phyloP scores from a whole-genome alignment of 2,797 vertebrate genomes.

The Gymnocypris eckloni region DNA sequence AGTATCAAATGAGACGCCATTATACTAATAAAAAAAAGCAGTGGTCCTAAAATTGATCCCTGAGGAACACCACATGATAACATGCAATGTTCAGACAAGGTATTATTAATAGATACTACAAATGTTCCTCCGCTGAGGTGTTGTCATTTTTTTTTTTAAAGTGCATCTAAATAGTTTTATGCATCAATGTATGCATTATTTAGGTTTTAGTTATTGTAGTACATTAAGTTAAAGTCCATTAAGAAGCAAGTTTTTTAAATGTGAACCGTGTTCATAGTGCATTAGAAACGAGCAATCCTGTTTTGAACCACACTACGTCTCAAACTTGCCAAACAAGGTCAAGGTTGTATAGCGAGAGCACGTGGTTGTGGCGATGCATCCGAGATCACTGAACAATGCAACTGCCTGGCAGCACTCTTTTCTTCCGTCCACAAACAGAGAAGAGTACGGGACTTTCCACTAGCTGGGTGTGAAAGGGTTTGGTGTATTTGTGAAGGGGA shows the following conservation, averaged over 20 bases:
- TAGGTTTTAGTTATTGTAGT: background rate
- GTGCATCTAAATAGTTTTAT: no score
- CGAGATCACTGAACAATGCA: slow-evolving; percentile 32
- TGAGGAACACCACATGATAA: no score
- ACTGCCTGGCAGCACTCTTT: slow-evolving; percentile 30
- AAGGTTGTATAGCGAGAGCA: slow-evolving; percentile 25
- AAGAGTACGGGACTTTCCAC: slow-evolving; percentile 44
- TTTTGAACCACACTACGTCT: background rate
- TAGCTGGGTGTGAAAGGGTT: slow-evolving; percentile 35
- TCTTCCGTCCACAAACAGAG: background rate
- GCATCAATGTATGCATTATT: background rate
- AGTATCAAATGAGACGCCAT: background rate
- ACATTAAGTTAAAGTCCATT: background rate
- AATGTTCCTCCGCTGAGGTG: no score
- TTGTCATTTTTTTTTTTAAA: no score
- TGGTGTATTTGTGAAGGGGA: slow-evolving; percentile 46
- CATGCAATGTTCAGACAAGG: no score
- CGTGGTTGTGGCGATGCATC: background rate
- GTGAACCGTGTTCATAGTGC: background rate
- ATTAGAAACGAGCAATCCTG: background rate
- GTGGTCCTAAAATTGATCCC: no score
- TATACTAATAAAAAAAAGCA: no score
- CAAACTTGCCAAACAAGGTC: slow-evolving; percentile 17
- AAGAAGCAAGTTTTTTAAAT: no score
- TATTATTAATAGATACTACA: no score